A percentile compares a stretch with the other conserved stretches of the same genome.
phyloP scores from a whole-genome alignment of 2,888 invertebrate genomes.

The Phengaris arion region DNA sequence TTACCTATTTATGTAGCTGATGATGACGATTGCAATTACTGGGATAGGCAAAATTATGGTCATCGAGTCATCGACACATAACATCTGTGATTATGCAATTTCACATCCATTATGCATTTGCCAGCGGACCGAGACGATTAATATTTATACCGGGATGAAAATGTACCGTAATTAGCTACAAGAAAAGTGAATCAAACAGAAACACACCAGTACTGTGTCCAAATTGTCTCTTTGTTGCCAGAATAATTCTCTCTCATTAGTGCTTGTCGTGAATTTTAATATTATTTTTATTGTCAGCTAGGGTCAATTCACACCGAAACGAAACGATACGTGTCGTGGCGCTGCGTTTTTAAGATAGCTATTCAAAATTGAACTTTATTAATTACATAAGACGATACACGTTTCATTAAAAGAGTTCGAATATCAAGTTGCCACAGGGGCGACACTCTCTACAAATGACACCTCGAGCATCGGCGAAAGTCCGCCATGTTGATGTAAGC shows the following conservation, averaged over 20 bases:
- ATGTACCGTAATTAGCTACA: neutral
- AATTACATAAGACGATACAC: too few relatives aligned
- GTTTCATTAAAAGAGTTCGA: neutral
- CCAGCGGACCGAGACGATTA: neutral
- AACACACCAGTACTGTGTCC: neutral
- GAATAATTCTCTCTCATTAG: neutral
- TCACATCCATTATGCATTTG: conserved; percentile 22
- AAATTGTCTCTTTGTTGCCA: neutral
- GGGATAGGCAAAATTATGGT: conserved; percentile 1
- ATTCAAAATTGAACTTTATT: too few relatives aligned
- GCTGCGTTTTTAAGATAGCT: too few relatives aligned
- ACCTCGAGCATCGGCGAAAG: too few relatives aligned
- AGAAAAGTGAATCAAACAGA: neutral
- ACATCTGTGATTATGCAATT: conserved; percentile 7
- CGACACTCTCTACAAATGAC: too few relatives aligned
- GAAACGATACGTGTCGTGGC: too few relatives aligned
- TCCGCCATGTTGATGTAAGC: too few relatives aligned
- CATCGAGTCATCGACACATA: conserved; percentile 7
- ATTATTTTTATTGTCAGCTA: neutral
- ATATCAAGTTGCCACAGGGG: neutral
- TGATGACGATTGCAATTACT: neutral
- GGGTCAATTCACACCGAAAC: too few relatives aligned
- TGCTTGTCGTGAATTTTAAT: neutral
- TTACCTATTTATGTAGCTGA: neutral
- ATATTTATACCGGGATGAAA: conserved; percentile 19